phyloP scores from a whole-genome alignment of 2,797 vertebrate genomes.

The Botia almorhae region DNA sequence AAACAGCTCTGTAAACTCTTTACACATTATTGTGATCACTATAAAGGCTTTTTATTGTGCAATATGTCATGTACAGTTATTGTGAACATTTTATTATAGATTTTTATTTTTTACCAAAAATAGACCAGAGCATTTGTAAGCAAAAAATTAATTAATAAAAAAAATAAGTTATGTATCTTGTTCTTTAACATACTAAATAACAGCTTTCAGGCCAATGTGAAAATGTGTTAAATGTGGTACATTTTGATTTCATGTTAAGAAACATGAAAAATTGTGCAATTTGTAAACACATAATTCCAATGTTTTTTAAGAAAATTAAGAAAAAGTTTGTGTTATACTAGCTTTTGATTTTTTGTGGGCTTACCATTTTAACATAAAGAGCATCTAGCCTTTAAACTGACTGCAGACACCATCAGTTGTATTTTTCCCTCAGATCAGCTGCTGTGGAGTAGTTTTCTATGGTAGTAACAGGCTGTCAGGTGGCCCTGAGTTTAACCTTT shows the following conservation, averaged over 20 bases:
- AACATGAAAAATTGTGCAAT: no score
- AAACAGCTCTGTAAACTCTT: constrained; percentile 76
- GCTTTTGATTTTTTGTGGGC: no score
- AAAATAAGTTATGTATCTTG: constrained; percentile 45
- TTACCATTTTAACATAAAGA: no score
- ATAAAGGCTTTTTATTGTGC: constrained; percentile 89
- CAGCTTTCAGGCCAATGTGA: no score
- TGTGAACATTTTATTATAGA: constrained; percentile 88
- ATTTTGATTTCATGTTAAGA: no score
- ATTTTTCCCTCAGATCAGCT: constrained; percentile 76
- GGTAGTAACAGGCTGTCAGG: constrained; percentile 80
- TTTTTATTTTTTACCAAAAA: constrained; percentile 98
- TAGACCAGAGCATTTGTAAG: constrained; percentile 95
- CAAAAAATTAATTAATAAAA: constrained; percentile 90
- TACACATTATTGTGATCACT: constrained; percentile 70
- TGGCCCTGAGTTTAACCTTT: constrained; percentile 80
- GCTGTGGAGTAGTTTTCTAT: constrained; percentile 78
- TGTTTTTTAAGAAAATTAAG: no score
- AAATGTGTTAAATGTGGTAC: no score
- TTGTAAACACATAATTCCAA: no score
- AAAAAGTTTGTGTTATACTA: no score
- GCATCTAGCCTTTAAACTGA: no score
- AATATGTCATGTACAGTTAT: constrained; percentile 93
- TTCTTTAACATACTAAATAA: neutral
- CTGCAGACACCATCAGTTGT: neutral